These are phyloP conservation scores for Helleia helle DNA, from an alignment of 2,888 invertebrate genomes.

Conservation along the genomic window DNA sequence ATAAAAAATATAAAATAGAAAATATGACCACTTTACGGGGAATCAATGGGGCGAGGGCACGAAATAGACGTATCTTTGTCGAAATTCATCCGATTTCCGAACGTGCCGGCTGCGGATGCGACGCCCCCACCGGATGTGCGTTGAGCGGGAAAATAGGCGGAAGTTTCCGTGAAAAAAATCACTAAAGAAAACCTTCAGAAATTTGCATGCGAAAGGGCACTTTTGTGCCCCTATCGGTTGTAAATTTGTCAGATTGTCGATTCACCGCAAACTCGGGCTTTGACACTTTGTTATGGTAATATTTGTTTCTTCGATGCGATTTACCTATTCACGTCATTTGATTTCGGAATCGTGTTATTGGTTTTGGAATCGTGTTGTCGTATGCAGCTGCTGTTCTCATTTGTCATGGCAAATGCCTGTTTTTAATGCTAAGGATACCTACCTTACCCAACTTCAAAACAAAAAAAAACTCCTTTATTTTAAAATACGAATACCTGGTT, in stretches of 20 bases:
- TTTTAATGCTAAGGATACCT: no score
- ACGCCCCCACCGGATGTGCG: slow-evolving; percentile 58
- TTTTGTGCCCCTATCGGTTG: slow-evolving; percentile 65
- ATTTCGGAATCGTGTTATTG: slow-evolving; percentile 7
- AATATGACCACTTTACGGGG: slow-evolving; percentile 42
- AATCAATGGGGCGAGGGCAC: slow-evolving; percentile 26
- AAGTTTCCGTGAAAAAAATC: slow-evolving; percentile 60
- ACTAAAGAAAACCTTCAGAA: slow-evolving; percentile 50
- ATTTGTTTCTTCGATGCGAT: slow-evolving; percentile 26
- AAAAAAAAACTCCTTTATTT: no score
- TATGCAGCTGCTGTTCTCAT: no score
- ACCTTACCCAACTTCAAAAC: no score
- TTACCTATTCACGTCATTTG: slow-evolving; percentile 12
- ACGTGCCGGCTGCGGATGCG: slow-evolving; percentile 53
- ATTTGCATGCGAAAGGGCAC: slow-evolving; percentile 70
- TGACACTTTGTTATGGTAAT: slow-evolving; percentile 69
- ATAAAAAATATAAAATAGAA: slow-evolving; percentile 54
- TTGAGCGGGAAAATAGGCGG: slow-evolving; percentile 71
- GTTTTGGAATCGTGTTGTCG: no score
- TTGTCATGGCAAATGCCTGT: no score
- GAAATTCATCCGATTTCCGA: slow-evolving; percentile 55
- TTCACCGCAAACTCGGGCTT: slow-evolving; percentile 48
- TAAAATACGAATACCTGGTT: no score
- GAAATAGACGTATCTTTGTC: slow-evolving; percentile 20
- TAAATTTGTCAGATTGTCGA: slow-evolving; percentile 70